Base-by-base conservation (phyloP, 1,140 invertebrate genomes). In the Drosophila lini region DNA sequence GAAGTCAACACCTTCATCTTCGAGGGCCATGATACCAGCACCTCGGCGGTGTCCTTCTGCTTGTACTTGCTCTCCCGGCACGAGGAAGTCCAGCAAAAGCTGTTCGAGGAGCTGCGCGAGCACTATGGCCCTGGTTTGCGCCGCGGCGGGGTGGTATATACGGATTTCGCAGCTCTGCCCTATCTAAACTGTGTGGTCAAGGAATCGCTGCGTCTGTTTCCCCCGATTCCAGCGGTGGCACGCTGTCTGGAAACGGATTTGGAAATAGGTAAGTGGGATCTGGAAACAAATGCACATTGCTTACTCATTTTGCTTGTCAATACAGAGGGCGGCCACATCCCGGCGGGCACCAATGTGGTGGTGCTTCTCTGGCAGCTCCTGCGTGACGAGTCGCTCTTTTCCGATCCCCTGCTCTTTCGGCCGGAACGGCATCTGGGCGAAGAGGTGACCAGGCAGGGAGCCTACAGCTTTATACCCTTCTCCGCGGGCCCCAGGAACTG, bases 1-100 rank as follows among this genome's bases (percentile, higher is more conserved):
- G 95, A 96, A 93, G 95, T 96, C 0, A 94, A 96, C 74, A 96
- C 96, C 0, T 96, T 96, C 78, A 95, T 96, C 94, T 96, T 96
- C 91, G 96, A 95, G 93, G 96, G 96, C 3, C 93, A 94, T 38
- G 96, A 96, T 65, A 96, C 96, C 15, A 96, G 95, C 15, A 93
- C 94, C 0, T 91, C 93, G 25, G 94, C 92, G 0, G 92, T 95
- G 3, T 91, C 90, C 40, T 95, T 94, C 93, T 86, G 93, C 3
- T 59, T 96, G 0, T 94, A 94, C 64, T 78, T 92, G 25, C 81
- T 96, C 42, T 93, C 94, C 4, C 90, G 92, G 58, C 84, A 95
- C 92, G 93, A 92, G 0, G 91, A 94, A 36, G 91, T 94, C 32
- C 95, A 96, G 83, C 78, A 93, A 25, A 94, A 94, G 81, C 71